These are phyloP conservation scores for Kuschelorhynchus macadamiae DNA, from an alignment of 2,888 invertebrate genomes.

Conservation along the genomic window DNA sequence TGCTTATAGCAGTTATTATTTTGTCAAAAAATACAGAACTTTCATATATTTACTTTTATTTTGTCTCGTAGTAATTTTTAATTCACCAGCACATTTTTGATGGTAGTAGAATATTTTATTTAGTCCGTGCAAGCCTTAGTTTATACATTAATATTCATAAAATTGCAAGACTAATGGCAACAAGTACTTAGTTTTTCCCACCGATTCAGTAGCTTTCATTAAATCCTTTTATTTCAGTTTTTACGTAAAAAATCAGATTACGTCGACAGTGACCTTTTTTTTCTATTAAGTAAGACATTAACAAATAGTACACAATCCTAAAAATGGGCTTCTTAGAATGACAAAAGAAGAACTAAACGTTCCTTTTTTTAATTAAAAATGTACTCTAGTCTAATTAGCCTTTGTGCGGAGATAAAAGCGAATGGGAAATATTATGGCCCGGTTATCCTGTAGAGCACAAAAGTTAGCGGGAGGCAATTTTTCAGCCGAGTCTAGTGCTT, in stretches of 20 bases:
- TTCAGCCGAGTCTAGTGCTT: conserved; percentile 40
- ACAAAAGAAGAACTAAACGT: conserved; percentile 23
- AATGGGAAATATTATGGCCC: conserved; percentile 44
- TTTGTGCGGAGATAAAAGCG: conserved; percentile 46
- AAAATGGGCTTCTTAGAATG: conserved; percentile 18
- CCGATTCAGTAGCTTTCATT: too few species aligned
- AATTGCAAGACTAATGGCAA: too few species aligned
- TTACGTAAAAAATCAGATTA: neutral
- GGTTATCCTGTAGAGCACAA: conserved; percentile 42
- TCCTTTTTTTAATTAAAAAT: conserved; percentile 49
- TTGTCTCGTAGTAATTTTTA: too few species aligned
- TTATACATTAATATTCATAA: too few species aligned
- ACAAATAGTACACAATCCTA: conserved; percentile 14
- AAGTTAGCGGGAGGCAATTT: conserved; percentile 43
- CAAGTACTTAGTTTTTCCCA: too few species aligned
- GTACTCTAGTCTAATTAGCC: conserved; percentile 49
- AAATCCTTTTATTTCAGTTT: too few species aligned
- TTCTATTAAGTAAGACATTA: neutral
- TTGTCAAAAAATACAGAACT: too few species aligned
- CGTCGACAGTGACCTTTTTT: neutral
- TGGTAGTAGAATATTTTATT: too few species aligned
- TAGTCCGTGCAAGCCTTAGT: too few species aligned
- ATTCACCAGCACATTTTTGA: too few species aligned
- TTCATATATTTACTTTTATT: too few species aligned
- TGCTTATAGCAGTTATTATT: too few species aligned